Evolutionary conservation across 2,113 vertebrate genomes (phyloP).

Genomic region (Equus przewalskii): DNA sequence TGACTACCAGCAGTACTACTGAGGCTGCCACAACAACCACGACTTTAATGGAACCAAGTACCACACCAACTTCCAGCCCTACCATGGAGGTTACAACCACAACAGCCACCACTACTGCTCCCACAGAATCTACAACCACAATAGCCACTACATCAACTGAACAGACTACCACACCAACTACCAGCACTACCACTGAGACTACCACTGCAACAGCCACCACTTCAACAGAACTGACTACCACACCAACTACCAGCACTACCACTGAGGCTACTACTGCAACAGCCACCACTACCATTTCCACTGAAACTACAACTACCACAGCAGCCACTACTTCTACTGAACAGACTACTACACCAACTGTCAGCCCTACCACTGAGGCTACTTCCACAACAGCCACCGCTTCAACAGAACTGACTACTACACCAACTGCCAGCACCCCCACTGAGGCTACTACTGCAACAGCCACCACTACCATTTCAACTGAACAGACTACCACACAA

Average conservation of each 20-base stretch:
- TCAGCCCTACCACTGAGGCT: no score
- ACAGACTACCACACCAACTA: no score
- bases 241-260: background rate
- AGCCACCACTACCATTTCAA: accelerated
- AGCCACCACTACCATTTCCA: background rate
- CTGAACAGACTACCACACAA: no score
- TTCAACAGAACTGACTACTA: background rate
- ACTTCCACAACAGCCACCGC: accelerated
- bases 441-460: no score
- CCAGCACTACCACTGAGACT: no score
- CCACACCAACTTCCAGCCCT: no score
- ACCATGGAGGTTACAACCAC: background rate
- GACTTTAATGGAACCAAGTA: background rate
- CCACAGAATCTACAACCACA: background rate
- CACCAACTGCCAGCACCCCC: accelerated
- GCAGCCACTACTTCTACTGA: background rate
- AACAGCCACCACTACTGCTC: accelerated
- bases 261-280: no score
- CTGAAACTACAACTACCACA: no score
- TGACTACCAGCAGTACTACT: background rate
- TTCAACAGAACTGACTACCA: background rate
- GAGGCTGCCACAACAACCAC: background rate
- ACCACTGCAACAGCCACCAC: background rate
- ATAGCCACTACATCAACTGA: no score
- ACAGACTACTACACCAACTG: accelerated